Evolutionary conservation across 2,113 vertebrate genomes (phyloP), one percentile per base, ranked within the genome.

Genomic region (Nothocercus nigrocapillus): DNA sequence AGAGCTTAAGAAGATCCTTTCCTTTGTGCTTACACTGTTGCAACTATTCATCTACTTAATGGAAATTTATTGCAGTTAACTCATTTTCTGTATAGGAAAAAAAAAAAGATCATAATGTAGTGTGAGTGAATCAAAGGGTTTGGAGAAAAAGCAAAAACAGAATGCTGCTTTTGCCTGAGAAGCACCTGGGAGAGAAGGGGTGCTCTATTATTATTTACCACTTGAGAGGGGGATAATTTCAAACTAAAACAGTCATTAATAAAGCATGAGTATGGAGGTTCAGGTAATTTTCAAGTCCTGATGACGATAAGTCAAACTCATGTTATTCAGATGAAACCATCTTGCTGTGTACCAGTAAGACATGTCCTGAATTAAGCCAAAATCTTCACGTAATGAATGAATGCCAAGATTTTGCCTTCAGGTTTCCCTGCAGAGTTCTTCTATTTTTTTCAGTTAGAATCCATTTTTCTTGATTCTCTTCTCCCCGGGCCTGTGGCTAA

Each of bases 381-480:
- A 77, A 15, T 70, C 67, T 11, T 87, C 36, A 12, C 8, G 5
- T 56, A 85, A 90, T 42, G 27, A 80, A 70, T 70, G 67, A 44
- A 47, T n/a, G 19, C 22, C 79, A 85, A 54, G 30, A n/a, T 62
- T 89, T 85, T 87, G 38, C 76, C 53, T 89, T 66, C 75, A 73
- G 45, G 16, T 74, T 83, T 82, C 53, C 34, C 30, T 88, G 59
- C 24, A 22, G 42, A 77, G 30, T 80, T 78, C 61, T 90, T 84
- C 67, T 42, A 17, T 66, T 73, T 61, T 61, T 54, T 79, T 77
- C 75, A 67, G 10, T 40, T 82, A 74, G 54, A 85, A 85, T 77
- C 72, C 56, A 38, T 94, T 90, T 88, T 89, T 91, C 79, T 77
- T 80, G 67, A 66, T 91, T 76, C 67, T 62, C 17, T 21, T 53